Base-by-base conservation (phyloP, 2,797 vertebrate species). In the Orientallactaga sibirica region DNA sequence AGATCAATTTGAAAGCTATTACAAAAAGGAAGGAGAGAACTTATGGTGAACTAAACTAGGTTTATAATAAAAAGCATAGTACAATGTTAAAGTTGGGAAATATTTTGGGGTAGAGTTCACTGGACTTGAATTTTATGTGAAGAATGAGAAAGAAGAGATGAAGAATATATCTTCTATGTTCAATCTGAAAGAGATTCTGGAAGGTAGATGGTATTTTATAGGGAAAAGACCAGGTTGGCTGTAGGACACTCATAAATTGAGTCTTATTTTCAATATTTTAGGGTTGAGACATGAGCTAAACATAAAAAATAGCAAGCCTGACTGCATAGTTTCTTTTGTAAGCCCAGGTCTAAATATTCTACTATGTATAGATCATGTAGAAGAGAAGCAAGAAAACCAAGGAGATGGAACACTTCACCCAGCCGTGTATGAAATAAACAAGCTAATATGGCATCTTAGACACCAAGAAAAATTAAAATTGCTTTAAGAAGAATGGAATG, bases 401-500 rank as follows among this genome's bases (percentile, higher is more conserved):
- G 58, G 64, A 82, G 83, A 71, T 33, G 75, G 33, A 83, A 48
- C 37, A 29, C 11, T 87, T 37, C n/a, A 15, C 8, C 12, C 24
- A 66, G 7, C 20, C 55, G 66, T 70, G 48, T 10, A 81, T 25
- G 16, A 81, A 62, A 85, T 70, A 83, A n/a, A 68, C 12, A 90
- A 7, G 61, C 5, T 4, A 79, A 61, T 62, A 5, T 67, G n/a
- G 6, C 27, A 67, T 61, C 41, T 91, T 82, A 12, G 55, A 92
- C 90, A 41, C 15, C 12, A 74, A 68, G 22, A 88, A 24, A 91
- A 92, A 93, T 16, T 55, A 18, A 58, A 87, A 91, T 48, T 48
- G 2, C 80, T 93, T 82, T 86, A 27, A n/a, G n/a, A 96, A 89
- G 24, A 55, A 84, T 61, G 3, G 19, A 89, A 27, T 81, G 41